Evolutionary conservation across 2,888 invertebrate species (phyloP).

Genomic region (Pristionchus mayeri): DNA sequence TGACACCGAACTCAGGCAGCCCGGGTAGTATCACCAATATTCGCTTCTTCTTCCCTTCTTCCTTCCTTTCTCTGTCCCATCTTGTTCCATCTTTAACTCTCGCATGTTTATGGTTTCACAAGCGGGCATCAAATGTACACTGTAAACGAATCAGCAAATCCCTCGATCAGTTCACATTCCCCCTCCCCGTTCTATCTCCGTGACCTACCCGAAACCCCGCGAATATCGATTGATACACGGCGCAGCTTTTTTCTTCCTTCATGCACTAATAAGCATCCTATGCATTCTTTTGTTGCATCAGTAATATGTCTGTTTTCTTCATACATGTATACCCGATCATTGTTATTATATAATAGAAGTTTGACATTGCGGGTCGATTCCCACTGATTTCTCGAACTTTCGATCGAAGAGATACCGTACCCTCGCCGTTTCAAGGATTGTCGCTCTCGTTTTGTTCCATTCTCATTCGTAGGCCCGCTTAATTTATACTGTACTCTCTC

Average conservation of each 20-base stretch:
- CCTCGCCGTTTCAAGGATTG: not conserved
- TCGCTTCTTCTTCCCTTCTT: not conserved
- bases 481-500: not conserved
- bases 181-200: conserved; percentile 17
- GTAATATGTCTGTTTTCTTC: not conserved
- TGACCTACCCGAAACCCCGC: not conserved
- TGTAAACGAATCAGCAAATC: not conserved
- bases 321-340: not conserved
- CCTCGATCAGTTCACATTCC: not conserved
- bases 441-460: not conserved
- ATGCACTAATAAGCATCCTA: conserved; percentile 7
- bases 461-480: not conserved
- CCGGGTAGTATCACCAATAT: not conserved
- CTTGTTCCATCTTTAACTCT: not conserved
- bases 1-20: conserved; percentile 12
- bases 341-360: conserved; percentile 27
- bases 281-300: not conserved
- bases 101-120: not conserved
- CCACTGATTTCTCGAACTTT: not conserved
- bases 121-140: conserved; percentile 18
- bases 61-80: no score
- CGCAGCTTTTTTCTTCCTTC: not conserved
- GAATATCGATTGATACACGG: not conserved
- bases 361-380: not conserved
- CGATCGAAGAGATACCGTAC: not conserved